phyloP scores from a whole-genome alignment of 2,797 vertebrate genomes.

The Myotis planiceps region DNA sequence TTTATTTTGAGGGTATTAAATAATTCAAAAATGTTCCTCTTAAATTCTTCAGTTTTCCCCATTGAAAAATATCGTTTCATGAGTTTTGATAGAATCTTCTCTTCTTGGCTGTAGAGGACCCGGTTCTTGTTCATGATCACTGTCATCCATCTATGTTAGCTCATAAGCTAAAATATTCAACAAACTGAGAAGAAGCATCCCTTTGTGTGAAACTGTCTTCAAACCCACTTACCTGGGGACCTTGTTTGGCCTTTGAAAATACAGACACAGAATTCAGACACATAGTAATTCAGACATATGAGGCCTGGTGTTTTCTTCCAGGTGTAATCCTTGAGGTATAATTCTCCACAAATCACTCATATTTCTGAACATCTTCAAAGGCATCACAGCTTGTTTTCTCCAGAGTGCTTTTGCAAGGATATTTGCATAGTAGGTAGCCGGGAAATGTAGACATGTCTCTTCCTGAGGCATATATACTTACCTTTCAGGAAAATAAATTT shows the following conservation, averaged over 20 bases:
- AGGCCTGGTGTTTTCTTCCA: not conserved
- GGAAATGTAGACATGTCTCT: not conserved
- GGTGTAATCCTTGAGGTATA: not conserved
- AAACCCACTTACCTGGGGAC: not conserved
- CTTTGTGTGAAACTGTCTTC: not conserved
- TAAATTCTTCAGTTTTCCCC: not conserved
- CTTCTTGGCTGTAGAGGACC: not conserved
- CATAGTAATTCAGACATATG: not conserved
- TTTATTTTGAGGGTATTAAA: not conserved
- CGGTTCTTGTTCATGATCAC: not conserved
- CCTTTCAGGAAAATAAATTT: not conserved
- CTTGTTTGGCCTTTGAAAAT: not conserved
- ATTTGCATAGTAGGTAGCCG: not conserved
- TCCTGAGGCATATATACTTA: not conserved
- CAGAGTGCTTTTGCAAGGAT: not conserved
- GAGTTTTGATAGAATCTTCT: not conserved
- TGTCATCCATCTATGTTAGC: not conserved
- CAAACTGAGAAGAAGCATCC: not conserved
- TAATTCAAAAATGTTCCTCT: not conserved
- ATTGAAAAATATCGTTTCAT: not conserved
- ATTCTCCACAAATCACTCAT: not conserved
- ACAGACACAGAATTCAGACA: not conserved
- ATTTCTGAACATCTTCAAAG: not conserved
- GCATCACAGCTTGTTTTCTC: not conserved
- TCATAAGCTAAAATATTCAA: not conserved